Evolutionary conservation across 2,888 invertebrate genomes (phyloP).

Genomic region (Campopleginae sp.): DNA sequence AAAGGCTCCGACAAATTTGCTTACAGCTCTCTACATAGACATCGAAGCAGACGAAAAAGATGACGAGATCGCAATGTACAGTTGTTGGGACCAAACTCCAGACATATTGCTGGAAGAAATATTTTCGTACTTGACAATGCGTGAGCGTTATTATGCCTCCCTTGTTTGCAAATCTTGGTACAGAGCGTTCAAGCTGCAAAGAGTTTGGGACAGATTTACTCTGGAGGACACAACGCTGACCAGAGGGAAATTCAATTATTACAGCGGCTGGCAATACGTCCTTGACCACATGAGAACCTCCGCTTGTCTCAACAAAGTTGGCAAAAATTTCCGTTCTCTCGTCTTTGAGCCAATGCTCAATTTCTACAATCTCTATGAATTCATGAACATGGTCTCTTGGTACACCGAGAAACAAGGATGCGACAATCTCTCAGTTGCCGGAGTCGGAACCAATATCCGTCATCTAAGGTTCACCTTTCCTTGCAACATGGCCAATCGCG

Average conservation of each 20-base stretch:
- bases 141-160: slow-evolving; percentile 91
- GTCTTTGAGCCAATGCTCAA: slow-evolving; percentile 91
- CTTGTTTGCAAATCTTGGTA: slow-evolving; percentile 89
- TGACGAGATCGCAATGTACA: slow-evolving; percentile 83
- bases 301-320: slow-evolving; percentile 89
- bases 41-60: slow-evolving; percentile 82
- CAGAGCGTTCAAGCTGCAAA: slow-evolving; percentile 89
- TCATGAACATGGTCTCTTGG: slow-evolving; percentile 92
- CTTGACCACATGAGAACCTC: slow-evolving; percentile 91
- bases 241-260: slow-evolving; percentile 91
- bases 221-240: slow-evolving; percentile 91
- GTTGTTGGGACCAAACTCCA: slow-evolving; percentile 89
- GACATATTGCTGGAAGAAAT: slow-evolving; percentile 90
- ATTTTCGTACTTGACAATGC: slow-evolving; percentile 88
- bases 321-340: slow-evolving; percentile 88
- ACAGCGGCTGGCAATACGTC: slow-evolving; percentile 92
- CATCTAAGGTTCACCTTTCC: slow-evolving; percentile 90
- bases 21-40: slow-evolving; percentile 85
- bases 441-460: slow-evolving; percentile 86
- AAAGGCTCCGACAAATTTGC: slow-evolving; percentile 9
- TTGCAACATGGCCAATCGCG: slow-evolving; percentile 89
- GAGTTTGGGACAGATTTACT: slow-evolving; percentile 91
- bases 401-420: slow-evolving; percentile 86
- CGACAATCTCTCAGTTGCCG: slow-evolving; percentile 79
- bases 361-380: slow-evolving; percentile 93